Base-by-base conservation (phyloP, 2,888 invertebrate genomes). In the Autographa pulchrina region DNA sequence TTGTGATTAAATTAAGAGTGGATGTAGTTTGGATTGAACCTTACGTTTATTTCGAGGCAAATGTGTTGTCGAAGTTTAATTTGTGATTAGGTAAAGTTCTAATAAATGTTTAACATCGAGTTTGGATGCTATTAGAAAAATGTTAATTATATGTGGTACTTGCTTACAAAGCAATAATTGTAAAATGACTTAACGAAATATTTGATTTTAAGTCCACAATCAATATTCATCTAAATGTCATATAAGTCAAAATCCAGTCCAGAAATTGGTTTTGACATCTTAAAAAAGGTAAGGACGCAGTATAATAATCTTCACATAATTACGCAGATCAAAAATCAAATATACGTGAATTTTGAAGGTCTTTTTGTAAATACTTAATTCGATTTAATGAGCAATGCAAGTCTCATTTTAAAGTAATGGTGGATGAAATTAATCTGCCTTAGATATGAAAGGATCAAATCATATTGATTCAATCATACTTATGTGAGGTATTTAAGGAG, bases 291-390 rank as follows among this genome's bases (percentile, higher is more conserved):
- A 56, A 5, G 13, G 20, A 20, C 13, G 11, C 20, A 56, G 54
- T 13, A 56, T 20, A 6, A 25, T n/a, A 18, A 11, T 9, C 7
- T 18, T 0, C 0, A 54, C 20, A 20, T 18, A n/a, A n/a, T 7
- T 16, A 20, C 3, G 11, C 9, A 56, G 20, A 56, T 56, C 20
- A 56, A 25, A 56, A 56, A 56, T 25, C 54, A 56, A 20, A 20
- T 56, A 25, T 56, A 16, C 48, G 54, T 20, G 54, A 54, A 54
- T 54, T 54, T 56, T 13, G 18, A 20, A 9, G 11, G 9, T 11
- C 20, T 54, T 52, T 54, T 20, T 54, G 54, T 54, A 54, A 18
- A 54, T 54, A 54, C 54, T 54, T 54, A 18, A 54, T 54, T 54
- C 20, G 18, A 20, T 54, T 48, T 48, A 38, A 38, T n/a, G n/a